These are phyloP conservation scores for Phaedon cochleariae DNA, from an alignment of 2,888 invertebrate genomes.

Conservation along the genomic window DNA sequence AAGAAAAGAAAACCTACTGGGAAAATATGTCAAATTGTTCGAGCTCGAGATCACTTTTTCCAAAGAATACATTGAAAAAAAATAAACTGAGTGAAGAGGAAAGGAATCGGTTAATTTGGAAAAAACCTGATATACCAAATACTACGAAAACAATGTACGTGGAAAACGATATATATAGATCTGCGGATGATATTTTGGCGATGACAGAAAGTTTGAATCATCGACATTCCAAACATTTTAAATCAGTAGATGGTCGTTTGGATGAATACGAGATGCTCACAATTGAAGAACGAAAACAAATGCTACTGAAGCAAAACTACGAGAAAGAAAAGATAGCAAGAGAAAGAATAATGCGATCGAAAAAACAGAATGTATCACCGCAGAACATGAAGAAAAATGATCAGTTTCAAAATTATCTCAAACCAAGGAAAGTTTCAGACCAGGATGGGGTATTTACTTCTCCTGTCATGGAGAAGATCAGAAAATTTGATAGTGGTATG, in stretches of 20 bases:
- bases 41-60: slow-evolving; percentile 23
- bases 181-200: slow-evolving; percentile 40
- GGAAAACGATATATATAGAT: slow-evolving; percentile 30
- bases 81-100: slow-evolving; percentile 15
- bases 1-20: slow-evolving; percentile 48
- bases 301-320: slow-evolving; percentile 43
- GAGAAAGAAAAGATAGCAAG: slow-evolving; percentile 35
- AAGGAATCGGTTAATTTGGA: slow-evolving; percentile 30
- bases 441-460: slow-evolving; percentile 14
- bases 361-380: slow-evolving; percentile 13
- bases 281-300: slow-evolving; percentile 46
- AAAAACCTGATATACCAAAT: slow-evolving; percentile 24
- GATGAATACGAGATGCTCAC: slow-evolving; percentile 42
- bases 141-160: not conserved
- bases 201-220: slow-evolving; percentile 14
- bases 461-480: slow-evolving; percentile 29
- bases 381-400: slow-evolving; percentile 2
- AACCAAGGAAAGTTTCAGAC: slow-evolving; percentile 1
- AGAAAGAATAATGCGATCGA: slow-evolving; percentile 11
- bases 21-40: slow-evolving; percentile 40
- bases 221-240: slow-evolving; percentile 30
- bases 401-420: slow-evolving; percentile 1
- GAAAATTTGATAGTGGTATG: slow-evolving; percentile 32
- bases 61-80: slow-evolving; percentile 3
- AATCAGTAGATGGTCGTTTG: slow-evolving; percentile 41